Base-by-base conservation (phyloP, 2,888 invertebrate genomes). In the Drosophila anceps region DNA sequence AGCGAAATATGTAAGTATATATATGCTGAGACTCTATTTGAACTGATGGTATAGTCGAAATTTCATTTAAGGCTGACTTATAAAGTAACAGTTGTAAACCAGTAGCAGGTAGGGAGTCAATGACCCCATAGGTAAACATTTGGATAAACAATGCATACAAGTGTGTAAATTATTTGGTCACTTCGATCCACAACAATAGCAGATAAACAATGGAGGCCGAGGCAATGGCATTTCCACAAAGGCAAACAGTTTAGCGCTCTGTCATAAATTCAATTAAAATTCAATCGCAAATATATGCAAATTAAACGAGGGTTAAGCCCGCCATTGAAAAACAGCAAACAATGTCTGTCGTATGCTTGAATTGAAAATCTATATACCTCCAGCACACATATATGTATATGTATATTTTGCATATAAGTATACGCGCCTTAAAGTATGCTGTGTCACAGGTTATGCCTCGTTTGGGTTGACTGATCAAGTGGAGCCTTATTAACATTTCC, bases 211-310 rank as follows among this genome's bases (percentile, higher is more conserved):
- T 68, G 68, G 60, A 29, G 27, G 8, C 27, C 9, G 18, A 31
- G 18, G 29, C 29, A n/a, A 10, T 48, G 27, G 46, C 51, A 60
- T 43, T 60, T 66, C 51, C 53, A 76, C 60, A 73, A 79, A 63
- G 66, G 69, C 71, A 71, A 72, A 75, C 80, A 74, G 60, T 66
- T 69, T 70, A 67, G 67, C 62, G 69, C 69, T 61, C 74, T 62
- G 79, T 73, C 72, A 81, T 81, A 85, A 88, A 83, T 85, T 88
- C 84, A 84, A 84, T 88, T 84, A 84, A 84, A 88, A 84, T 84
- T 81, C 88, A 85, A 88, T 83, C 79, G 69, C 79, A 84, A 81
- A 84, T 82, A 74, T 87, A 85, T 87, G 84, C 88, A 81, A 79
- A 82, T 77, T 74, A 64, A 73, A 82, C 82, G 82, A 82, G 65